phyloP scores from a whole-genome alignment of 2,888 invertebrate species.

The Chrysolina oricalcia region DNA sequence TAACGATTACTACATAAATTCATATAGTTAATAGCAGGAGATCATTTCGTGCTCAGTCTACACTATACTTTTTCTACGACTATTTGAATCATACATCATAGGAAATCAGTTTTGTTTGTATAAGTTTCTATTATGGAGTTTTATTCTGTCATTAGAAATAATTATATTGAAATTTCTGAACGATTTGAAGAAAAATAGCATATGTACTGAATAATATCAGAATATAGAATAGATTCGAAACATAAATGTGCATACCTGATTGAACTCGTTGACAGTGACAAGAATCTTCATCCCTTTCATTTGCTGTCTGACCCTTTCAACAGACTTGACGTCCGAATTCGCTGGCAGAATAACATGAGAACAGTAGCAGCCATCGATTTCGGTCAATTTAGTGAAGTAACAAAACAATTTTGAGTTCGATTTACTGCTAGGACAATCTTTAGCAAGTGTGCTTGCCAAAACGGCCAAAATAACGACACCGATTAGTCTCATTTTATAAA shows the following conservation, averaged over 20 bases:
- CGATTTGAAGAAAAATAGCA: too few species aligned
- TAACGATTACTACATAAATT: too few species aligned
- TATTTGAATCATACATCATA: too few species aligned
- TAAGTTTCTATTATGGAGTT: too few species aligned
- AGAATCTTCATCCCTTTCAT: constrained; percentile 75
- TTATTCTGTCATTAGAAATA: too few species aligned
- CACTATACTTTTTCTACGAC: too few species aligned
- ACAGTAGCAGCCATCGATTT: constrained; percentile 67
- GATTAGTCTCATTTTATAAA: constrained; percentile 38
- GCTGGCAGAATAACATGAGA: constrained; percentile 68
- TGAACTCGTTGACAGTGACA: constrained; percentile 74
- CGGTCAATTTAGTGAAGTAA: constrained; percentile 66
- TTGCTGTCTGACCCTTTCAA: constrained; percentile 73
- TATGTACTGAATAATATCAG: too few species aligned
- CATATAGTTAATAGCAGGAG: too few species aligned
- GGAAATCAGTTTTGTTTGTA: too few species aligned
- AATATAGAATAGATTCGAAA: too few species aligned
- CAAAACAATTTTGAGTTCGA: constrained; percentile 67
- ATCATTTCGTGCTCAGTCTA: too few species aligned
- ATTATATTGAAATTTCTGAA: too few species aligned
- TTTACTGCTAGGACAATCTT: constrained; percentile 63
- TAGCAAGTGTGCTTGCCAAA: constrained; percentile 49
- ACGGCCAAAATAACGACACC: constrained; percentile 34
- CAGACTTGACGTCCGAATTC: constrained; percentile 61
- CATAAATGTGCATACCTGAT: constrained; percentile 72